Evolutionary conservation across 1,140 invertebrate genomes (phyloP), one percentile per base, ranked within the genome.

Genomic region (Phthorimaea operculella): DNA sequence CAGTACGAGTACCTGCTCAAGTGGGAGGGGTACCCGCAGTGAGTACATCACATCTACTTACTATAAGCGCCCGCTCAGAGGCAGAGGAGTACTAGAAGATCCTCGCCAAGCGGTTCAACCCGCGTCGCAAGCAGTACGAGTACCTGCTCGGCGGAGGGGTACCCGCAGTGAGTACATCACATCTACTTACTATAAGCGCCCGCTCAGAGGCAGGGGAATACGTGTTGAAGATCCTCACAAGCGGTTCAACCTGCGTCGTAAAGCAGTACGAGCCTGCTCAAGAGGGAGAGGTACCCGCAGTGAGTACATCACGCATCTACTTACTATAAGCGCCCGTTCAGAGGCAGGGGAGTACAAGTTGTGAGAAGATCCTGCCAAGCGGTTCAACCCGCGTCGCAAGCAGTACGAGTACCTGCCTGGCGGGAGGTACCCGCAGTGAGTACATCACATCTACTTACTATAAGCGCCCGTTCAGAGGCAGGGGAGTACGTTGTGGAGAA

Each of bases 301-400:
- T n/a, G n/a, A n/a, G n/a, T n/a, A n/a, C n/a, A n/a, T n/a, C n/a
- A n/a, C n/a, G n/a, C n/a, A n/a, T n/a, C n/a, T n/a, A n/a, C n/a
- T n/a, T n/a, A n/a, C n/a, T n/a, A n/a, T n/a, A n/a, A n/a, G n/a
- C n/a, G n/a, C n/a, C n/a, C n/a, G n/a, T 16, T 73, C 79, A 33
- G 86, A 87, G 51, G 79, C 78, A 7, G 86, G 51, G 79, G 77
- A 7, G 86, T 86, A 39, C 90, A 92, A 70, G 91, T 88, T 70
- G 83, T 88, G 93, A 94, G 71, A 93, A 92, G 83, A 94, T 94
- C 59, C 86, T 94, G 92, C 92, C 8, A 93, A 94, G 74, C 86
- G 93, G 12, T 93, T 90, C 69, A 94, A 94, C 84, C 90, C 91
- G 5, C 89, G 92, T 45, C 91, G 90, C 54, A 91, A 90, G 72